These are phyloP conservation scores for Belonocnema kinseyi DNA, from an alignment of 1,140 invertebrate species.

Conservation along the genomic window DNA sequence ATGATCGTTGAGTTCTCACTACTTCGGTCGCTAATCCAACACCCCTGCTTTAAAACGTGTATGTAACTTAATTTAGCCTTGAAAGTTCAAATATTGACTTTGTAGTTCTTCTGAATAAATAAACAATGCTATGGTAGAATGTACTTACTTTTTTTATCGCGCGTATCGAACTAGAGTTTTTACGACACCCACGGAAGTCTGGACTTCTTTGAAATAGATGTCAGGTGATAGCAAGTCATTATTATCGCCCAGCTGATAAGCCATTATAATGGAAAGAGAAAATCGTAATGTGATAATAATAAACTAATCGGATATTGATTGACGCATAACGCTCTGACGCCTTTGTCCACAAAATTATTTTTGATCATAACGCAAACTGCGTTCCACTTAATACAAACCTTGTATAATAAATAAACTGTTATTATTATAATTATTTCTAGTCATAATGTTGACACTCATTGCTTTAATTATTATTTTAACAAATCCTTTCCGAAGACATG, in stretches of 20 bases:
- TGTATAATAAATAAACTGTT: no score
- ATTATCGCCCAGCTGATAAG: background rate
- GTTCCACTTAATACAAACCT: no score
- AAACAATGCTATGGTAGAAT: background rate
- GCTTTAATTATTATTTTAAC: no score
- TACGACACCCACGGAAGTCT: background rate
- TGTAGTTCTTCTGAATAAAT: conserved; percentile 23
- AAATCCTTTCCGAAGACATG: no score
- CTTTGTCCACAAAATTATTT: no score
- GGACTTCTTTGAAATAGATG: conserved; percentile 8
- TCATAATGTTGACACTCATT: no score
- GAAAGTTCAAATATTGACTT: background rate
- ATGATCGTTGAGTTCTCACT: conserved; percentile 36
- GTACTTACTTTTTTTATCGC: conserved; percentile 8
- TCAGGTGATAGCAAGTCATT: background rate
- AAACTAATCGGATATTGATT: no score
- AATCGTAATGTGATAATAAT: no score
- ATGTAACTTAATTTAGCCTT: background rate
- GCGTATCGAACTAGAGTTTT: background rate
- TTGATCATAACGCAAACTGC: no score
- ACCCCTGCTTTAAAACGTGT: background rate
- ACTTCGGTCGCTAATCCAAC: background rate
- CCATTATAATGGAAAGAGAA: no score
- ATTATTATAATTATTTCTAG: no score
- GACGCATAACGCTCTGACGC: no score